Evolutionary conservation across 2,797 vertebrate genomes (phyloP), one percentile per base, ranked within the genome.

Genomic region (Neostethus bicornis): DNA sequence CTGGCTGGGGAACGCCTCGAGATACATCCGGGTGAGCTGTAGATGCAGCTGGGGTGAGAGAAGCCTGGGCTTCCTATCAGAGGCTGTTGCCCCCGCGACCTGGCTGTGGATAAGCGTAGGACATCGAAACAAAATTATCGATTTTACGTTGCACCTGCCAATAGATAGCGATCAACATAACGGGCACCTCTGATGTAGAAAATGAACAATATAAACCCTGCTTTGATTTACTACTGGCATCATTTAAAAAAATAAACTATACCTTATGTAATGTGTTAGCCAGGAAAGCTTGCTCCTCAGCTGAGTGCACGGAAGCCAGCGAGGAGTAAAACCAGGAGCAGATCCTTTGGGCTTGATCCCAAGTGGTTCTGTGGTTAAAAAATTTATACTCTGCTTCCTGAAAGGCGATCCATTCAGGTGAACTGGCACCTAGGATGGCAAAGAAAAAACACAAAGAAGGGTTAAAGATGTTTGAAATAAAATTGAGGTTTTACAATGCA

Each of bases 351-450:
- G 96, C 96, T 83, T 99, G 97, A n/a, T 89, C 80, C 97, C 96
- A 98, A 1, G 92, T 96, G 38, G 93, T 92, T 53, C 94, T 96
- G 73, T 96, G 95, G 83, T 97, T 94, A 0, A 94, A 98, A 80
- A 99, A 95, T 79, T 93, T 97, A 85, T 98, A 99, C 57, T 98
- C 93, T 0, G 94, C 94, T 51, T 96, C 94, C 87, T 95, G 91
- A 81, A 94, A 97, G 37, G 79, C 85, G 39, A 96, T 80, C 97
- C 96, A 99, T 65, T 96, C 93, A 14, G 89, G 91, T 56, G 91
- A 87, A 53, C 83, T 90, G 90, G 90, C 43, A 43, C 71, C 92
- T 93, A 79, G 57, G 3, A 31, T 52, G 43, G n/a, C n/a, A 0
- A 29, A 20, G 37, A 38, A 43, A 11, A 6, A 19, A 42, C 12